phyloP scores from a whole-genome alignment of 2,797 vertebrate genomes.

The Chloroceryle inda region DNA sequence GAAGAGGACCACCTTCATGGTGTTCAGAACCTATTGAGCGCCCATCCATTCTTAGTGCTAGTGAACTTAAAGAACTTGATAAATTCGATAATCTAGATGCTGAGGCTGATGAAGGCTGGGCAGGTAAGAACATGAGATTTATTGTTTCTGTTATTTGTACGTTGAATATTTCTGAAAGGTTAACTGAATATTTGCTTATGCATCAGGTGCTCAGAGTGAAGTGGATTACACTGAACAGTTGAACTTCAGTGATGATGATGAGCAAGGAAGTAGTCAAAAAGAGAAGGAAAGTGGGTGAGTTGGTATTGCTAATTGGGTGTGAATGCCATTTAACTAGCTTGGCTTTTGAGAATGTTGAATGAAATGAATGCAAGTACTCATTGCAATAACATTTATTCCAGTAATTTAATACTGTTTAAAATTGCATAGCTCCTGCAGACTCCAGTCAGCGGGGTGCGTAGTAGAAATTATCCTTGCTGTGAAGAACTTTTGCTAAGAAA shows the following conservation, averaged over 20 bases:
- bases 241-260: conserved; percentile 99
- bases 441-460: not conserved
- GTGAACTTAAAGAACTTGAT: conserved; percentile 97
- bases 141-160: not conserved
- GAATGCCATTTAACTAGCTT: not conserved
- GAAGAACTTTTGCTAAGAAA: not conserved
- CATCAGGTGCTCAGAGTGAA: conserved; percentile 95
- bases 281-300: conserved; percentile 92
- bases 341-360: not conserved
- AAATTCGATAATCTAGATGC: conserved; percentile 96
- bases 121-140: conserved; percentile 84
- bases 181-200: conserved; percentile 1
- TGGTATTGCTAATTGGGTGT: not conserved
- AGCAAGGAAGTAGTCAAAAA: conserved; percentile 91
- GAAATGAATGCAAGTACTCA: not conserved
- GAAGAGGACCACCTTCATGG: conserved; percentile 89
- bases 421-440: not conserved
- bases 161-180: not conserved
- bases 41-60: conserved; percentile 95
- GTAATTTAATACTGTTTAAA: not conserved
- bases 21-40: conserved; percentile 89
- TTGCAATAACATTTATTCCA: not conserved
- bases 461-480: not conserved
- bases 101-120: conserved; percentile 97
- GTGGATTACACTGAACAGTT: conserved; percentile 98